A percentile compares a stretch with the other conserved stretches of the same genome.
Evolutionary conservation across 1,140 invertebrate genomes (phyloP).

Genomic region (Diabrotica virgifera): DNA sequence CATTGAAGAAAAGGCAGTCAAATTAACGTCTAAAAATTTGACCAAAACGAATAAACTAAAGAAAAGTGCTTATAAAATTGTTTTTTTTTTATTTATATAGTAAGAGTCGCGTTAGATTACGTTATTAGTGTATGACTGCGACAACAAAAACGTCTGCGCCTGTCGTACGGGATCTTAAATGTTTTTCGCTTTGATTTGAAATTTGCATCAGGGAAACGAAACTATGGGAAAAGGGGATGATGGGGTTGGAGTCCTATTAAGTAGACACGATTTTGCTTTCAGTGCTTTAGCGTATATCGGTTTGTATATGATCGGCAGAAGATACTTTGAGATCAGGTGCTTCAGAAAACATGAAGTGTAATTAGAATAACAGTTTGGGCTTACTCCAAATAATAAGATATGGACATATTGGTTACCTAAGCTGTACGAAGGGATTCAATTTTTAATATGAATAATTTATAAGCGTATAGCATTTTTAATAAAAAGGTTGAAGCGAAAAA

Average conservation of each 20-base stretch:
- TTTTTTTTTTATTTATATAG: too few species aligned
- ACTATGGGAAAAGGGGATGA: neutral
- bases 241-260: constrained; percentile 10
- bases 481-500: too few species aligned
- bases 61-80: too few species aligned
- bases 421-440: too few species aligned
- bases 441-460: too few species aligned
- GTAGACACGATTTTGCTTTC: constrained; percentile 17
- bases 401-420: too few species aligned
- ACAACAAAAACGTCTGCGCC: neutral
- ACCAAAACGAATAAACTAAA: too few species aligned
- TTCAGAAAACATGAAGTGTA: neutral
- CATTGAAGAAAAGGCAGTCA: too few species aligned
- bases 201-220: constrained; percentile 10
- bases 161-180: neutral
- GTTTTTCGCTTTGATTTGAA: constrained; percentile 17
- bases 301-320: neutral
- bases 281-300: neutral
- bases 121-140: constrained; percentile 12
- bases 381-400: too few species aligned
- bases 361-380: neutral
- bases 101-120: too few species aligned
- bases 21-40: too few species aligned
- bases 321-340: neutral
- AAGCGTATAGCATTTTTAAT: too few species aligned